phyloP scores from a whole-genome alignment of 2,113 vertebrate species.

The Brienomyrus brachyistius region DNA sequence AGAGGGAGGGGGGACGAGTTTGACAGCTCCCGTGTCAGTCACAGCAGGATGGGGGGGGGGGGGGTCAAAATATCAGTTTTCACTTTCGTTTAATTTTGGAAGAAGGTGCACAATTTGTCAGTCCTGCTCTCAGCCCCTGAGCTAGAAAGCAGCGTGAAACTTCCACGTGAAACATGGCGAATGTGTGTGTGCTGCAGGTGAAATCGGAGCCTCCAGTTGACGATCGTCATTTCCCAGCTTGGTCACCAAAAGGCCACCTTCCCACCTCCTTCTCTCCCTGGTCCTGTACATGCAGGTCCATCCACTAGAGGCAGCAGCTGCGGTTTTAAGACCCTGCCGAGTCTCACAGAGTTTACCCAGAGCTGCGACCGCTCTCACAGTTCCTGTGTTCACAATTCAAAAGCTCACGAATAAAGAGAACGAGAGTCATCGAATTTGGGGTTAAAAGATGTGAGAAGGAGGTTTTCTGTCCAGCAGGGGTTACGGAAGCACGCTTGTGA shows the following conservation, averaged over 20 bases:
- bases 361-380: neutral
- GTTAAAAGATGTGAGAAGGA: neutral
- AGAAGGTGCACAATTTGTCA: neutral
- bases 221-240: slow-evolving; percentile 1
- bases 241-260: slow-evolving; percentile 29
- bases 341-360: neutral
- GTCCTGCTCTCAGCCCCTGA: neutral
- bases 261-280: neutral
- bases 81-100: neutral
- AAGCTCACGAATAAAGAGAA: neutral
- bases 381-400: neutral
- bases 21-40: neutral
- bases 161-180: neutral
- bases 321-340: slow-evolving; percentile 17
- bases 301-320: slow-evolving; percentile 44
- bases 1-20: neutral
- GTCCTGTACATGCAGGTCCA: neutral
- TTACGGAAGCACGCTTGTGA: neutral
- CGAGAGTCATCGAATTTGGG: neutral
- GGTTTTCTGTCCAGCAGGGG: neutral
- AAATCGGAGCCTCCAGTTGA: neutral
- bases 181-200: neutral
- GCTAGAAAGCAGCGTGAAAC: neutral
- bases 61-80: neutral
- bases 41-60: neutral